Conservation (phyloP, 2,888 invertebrate species). For the Drosophila merina region DNA sequence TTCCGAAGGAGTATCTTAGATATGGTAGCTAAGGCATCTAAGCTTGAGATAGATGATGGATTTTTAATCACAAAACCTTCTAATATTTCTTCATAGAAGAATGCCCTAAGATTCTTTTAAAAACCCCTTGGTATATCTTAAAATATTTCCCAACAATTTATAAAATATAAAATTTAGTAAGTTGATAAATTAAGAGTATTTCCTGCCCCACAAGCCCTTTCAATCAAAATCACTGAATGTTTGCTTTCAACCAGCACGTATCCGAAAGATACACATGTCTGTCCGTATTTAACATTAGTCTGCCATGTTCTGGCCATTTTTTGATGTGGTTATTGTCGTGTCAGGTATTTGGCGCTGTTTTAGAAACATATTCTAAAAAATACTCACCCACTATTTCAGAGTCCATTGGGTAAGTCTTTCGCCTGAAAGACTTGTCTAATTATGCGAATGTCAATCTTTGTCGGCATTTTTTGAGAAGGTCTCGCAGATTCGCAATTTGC, state of each 20-base stretch:
- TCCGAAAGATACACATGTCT: constrained; percentile 8
- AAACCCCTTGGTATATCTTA: no score
- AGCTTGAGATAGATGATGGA: no score
- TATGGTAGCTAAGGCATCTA: no score
- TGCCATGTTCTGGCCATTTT: constrained; percentile 31
- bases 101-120: not conserved
- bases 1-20: no score
- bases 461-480: constrained; percentile 29
- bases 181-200: no score
- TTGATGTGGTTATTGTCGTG: constrained; percentile 40
- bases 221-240: not conserved
- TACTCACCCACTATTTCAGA: not conserved
- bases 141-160: no score
- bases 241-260: not conserved
- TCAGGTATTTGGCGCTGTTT: constrained; percentile 58
- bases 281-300: constrained; percentile 7
- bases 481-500: constrained; percentile 49
- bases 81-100: not conserved
- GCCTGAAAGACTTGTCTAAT: constrained; percentile 34
- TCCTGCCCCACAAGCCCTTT: not conserved
- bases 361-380: constrained; percentile 47
- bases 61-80: no score
- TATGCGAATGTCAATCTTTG: constrained; percentile 62
- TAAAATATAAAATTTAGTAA: no score
- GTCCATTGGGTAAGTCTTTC: not conserved